phyloP scores from a whole-genome alignment of 2,888 invertebrate genomes.

The Lissocephala sabroskyi region DNA sequence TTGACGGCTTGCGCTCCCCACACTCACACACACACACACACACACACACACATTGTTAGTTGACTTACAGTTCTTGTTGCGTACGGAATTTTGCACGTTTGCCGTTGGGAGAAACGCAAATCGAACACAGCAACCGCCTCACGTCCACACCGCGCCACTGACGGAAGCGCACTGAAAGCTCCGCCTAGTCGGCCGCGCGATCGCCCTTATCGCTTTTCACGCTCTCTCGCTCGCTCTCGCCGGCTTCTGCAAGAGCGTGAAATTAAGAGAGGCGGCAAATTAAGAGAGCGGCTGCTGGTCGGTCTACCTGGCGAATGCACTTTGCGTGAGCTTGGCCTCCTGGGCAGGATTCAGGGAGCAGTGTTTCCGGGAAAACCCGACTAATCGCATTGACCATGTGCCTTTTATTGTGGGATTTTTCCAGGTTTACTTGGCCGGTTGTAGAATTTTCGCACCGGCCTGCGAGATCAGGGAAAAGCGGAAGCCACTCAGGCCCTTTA shows the following conservation, averaged over 20 bases:
- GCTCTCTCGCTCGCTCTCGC: slow-evolving; percentile 1
- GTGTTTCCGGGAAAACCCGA: slow-evolving; percentile 33
- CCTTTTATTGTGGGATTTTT: slow-evolving; percentile 27
- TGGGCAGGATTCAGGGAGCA: slow-evolving; percentile 34
- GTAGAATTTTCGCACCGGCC: slow-evolving; percentile 10
- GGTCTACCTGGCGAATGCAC: background rate
- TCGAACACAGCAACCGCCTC: slow-evolving; percentile 20
- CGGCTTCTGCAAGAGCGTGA: slow-evolving; percentile 8
- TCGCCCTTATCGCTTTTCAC: slow-evolving; percentile 5
- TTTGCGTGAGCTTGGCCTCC: slow-evolving; percentile 25
- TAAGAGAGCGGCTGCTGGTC: background rate
- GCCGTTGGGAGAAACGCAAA: too few species aligned
- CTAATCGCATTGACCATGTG: slow-evolving; percentile 39
- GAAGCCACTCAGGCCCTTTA: slow-evolving; percentile 23
- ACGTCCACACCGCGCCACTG: slow-evolving; percentile 54
- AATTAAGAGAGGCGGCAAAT: background rate
- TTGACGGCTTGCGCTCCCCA: too few species aligned
- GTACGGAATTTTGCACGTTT: too few species aligned
- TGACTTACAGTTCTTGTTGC: too few species aligned
- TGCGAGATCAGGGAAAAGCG: slow-evolving; percentile 43
- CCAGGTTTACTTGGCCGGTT: slow-evolving; percentile 31
- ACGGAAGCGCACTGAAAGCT: slow-evolving; percentile 42
- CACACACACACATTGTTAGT: slow-evolving; percentile 2
- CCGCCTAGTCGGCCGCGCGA: background rate
- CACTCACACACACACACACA: background rate